phyloP scores from a whole-genome alignment of 2,797 vertebrate genomes.

The Thunnus albacares region DNA sequence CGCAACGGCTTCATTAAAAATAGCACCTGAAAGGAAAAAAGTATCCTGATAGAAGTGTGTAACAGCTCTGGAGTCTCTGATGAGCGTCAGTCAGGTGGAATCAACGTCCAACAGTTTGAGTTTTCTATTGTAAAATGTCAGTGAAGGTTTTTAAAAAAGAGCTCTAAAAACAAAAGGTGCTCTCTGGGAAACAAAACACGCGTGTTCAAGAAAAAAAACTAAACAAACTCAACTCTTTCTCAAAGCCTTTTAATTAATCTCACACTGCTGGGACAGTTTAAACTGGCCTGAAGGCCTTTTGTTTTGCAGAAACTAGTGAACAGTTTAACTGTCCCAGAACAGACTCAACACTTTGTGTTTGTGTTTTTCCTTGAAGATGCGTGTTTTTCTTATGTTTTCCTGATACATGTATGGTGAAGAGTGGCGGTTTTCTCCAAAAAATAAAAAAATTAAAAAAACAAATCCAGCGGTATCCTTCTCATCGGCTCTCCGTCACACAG shows the following conservation, averaged over 20 bases:
- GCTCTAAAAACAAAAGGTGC: background rate
- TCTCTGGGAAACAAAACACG: background rate
- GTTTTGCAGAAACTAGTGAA: no score
- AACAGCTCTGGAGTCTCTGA: no score
- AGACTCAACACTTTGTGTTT: no score
- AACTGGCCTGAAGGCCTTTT: background rate
- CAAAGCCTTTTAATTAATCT: no score
- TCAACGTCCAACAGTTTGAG: background rate
- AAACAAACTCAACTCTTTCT: background rate
- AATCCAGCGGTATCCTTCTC: slow-evolving; percentile 19
- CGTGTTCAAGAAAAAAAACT: background rate
- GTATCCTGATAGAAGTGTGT: background rate
- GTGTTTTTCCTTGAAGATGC: background rate
- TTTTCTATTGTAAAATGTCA: background rate
- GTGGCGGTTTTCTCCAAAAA: background rate
- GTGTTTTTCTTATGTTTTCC: background rate
- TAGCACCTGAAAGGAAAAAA: background rate
- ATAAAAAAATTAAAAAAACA: no score
- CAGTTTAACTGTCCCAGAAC: background rate
- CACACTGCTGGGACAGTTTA: no score
- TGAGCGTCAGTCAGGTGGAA: no score
- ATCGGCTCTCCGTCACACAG: slow-evolving; percentile 72
- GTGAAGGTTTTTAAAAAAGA: background rate
- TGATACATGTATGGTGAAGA: background rate
- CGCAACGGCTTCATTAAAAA: no score